These are phyloP conservation scores for Mylabris phalerata DNA, from an alignment of 1,140 invertebrate species.

Conservation along the genomic window DNA sequence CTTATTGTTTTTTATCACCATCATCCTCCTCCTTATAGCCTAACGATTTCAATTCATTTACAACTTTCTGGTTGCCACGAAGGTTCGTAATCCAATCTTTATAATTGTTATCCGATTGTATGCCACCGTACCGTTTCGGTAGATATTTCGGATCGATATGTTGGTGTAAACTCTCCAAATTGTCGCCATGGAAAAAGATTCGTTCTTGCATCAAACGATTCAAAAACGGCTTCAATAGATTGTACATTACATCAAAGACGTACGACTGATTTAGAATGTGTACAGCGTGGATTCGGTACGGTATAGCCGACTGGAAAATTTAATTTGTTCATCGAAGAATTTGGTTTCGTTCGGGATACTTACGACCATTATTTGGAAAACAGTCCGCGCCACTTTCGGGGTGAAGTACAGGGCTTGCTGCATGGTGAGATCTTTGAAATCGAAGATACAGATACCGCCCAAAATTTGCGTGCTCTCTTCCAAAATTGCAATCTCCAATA, in stretches of 20 bases:
- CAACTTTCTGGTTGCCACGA: slow-evolving; percentile 49
- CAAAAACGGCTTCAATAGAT: slow-evolving; percentile 68
- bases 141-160: slow-evolving; percentile 63
- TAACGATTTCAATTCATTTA: slow-evolving; percentile 55
- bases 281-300: slow-evolving; percentile 63
- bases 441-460: slow-evolving; percentile 68
- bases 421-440: slow-evolving; percentile 61
- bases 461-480: slow-evolving; percentile 68
- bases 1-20: no score
- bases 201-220: slow-evolving; percentile 58
- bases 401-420: slow-evolving; percentile 67
- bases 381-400: slow-evolving; percentile 56
- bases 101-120: slow-evolving; percentile 62
- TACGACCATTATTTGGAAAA: slow-evolving; percentile 60
- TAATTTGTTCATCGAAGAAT: neutral
- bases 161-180: slow-evolving; percentile 68
- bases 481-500: slow-evolving; percentile 64
- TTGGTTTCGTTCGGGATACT: slow-evolving; percentile 33
- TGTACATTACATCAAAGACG: slow-evolving; percentile 70
- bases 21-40: slow-evolving; percentile 46
- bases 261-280: slow-evolving; percentile 74
- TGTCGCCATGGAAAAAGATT: slow-evolving; percentile 68
- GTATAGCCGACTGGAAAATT: slow-evolving; percentile 57
- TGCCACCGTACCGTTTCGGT: slow-evolving; percentile 60
- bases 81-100: slow-evolving; percentile 65